phyloP scores from a whole-genome alignment of 1,140 invertebrate species.

The Heterodera schachtii region DNA sequence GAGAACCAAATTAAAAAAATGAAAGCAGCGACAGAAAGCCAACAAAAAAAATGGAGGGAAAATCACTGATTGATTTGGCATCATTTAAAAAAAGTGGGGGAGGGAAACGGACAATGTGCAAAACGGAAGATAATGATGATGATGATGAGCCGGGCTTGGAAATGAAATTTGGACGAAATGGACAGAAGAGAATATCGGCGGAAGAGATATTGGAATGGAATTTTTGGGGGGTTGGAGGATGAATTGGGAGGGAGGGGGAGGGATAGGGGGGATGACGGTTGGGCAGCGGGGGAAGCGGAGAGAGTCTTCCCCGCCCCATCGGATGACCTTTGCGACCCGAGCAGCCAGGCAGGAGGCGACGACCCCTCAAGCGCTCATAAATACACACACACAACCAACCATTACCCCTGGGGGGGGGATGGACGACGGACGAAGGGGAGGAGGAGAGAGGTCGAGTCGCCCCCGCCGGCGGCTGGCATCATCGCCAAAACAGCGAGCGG shows the following conservation, averaged over 20 bases:
- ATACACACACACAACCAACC: background rate
- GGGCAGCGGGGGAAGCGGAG: background rate
- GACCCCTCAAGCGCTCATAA: background rate
- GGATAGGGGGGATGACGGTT: background rate
- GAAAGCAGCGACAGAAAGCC: too few relatives aligned
- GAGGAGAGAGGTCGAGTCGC: background rate
- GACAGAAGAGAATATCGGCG: background rate
- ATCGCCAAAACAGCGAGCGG: background rate
- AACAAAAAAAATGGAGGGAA: too few relatives aligned
- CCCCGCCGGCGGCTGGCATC: background rate
- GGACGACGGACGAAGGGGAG: background rate
- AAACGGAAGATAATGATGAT: background rate
- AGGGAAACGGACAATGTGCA: too few relatives aligned
- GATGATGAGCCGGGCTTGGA: background rate
- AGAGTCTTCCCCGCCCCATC: background rate
- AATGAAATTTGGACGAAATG: background rate
- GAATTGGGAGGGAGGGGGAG: background rate
- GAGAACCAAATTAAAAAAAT: too few relatives aligned
- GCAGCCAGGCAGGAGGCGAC: slow-evolving; percentile 1
- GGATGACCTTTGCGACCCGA: background rate
- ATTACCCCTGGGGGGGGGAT: background rate
- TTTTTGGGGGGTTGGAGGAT: background rate
- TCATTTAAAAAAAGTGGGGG: too few relatives aligned
- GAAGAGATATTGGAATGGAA: background rate
- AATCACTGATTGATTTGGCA: too few relatives aligned